Evolutionary conservation across 2,113 vertebrate species (phyloP).

Genomic region (Lophura nycthemera): DNA sequence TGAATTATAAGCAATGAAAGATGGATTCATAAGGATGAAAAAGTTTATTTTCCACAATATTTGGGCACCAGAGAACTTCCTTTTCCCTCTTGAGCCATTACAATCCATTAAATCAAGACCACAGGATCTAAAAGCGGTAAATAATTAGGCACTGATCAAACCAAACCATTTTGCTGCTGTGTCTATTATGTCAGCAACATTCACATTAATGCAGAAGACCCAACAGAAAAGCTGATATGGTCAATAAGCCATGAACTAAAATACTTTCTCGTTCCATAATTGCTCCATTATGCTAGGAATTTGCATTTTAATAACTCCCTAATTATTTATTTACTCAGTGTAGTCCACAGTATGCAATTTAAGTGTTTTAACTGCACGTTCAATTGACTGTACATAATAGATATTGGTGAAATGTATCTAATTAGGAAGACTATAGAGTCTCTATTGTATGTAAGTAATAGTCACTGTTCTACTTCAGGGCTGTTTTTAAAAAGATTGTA

Average conservation of each 20-base stretch:
- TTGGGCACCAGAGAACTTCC: not conserved
- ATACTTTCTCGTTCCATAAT: constrained; percentile 1
- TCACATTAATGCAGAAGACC: not conserved
- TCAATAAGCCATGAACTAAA: constrained; percentile 17
- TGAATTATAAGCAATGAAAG: not conserved
- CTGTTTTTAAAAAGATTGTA: not conserved
- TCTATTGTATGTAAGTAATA: constrained; percentile 13
- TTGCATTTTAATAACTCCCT: constrained; percentile 58
- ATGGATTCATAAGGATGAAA: not conserved
- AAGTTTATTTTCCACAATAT: not conserved
- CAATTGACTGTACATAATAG: constrained; percentile 57
- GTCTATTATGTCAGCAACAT: not conserved
- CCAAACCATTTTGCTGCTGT: not conserved
- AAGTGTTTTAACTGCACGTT: constrained; percentile 27
- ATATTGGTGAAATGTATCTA: constrained; percentile 23
- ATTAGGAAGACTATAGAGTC: constrained; percentile 35
- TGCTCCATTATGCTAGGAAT: constrained; percentile 31
- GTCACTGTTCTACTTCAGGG: not conserved
- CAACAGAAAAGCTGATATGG: constrained; percentile 22
- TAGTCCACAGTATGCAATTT: constrained; percentile 18
- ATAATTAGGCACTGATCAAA: not conserved
- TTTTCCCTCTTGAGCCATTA: not conserved
- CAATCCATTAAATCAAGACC: not conserved
- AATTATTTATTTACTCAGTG: constrained; percentile 64
- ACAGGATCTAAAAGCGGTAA: not conserved